Percentiles rank a stretch among this genome's conserved stretches.
These are phyloP conservation scores for Epinotia ramella DNA, from an alignment of 2,888 invertebrate genomes.

Conservation along the genomic window DNA sequence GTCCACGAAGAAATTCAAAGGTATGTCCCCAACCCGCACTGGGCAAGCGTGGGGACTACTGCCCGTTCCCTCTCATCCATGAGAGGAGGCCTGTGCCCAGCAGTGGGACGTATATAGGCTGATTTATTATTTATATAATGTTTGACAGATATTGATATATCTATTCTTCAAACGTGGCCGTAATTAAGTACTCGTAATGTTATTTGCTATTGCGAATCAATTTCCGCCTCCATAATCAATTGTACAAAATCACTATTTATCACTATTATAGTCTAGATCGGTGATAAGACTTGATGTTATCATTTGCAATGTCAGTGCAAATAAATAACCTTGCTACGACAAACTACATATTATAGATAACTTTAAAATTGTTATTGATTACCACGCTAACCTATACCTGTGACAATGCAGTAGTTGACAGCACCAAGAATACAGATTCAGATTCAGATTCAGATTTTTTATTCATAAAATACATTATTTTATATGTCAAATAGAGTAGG, in stretches of 20 bases:
- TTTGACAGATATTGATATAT: slow-evolving; percentile 7
- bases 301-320: slow-evolving; percentile 5
- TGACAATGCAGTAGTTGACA: background rate
- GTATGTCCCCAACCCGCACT: too few relatives aligned
- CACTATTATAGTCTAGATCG: slow-evolving; percentile 22
- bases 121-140: too few relatives aligned
- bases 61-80: too few relatives aligned
- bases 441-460: too few relatives aligned
- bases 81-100: too few relatives aligned
- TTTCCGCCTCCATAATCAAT: slow-evolving; percentile 1
- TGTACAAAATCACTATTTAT: slow-evolving; percentile 7
- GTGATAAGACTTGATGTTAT: slow-evolving; percentile 11
- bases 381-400: background rate
- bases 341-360: slow-evolving; percentile 5
- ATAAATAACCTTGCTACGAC: slow-evolving; percentile 12
- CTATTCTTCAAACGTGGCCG: background rate
- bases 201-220: background rate
- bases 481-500: too few relatives aligned
- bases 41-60: too few relatives aligned
- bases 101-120: too few relatives aligned
- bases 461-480: too few relatives aligned
- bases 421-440: too few relatives aligned
- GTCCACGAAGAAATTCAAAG: too few relatives aligned
- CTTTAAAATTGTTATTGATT: slow-evolving; percentile 17
- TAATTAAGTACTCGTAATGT: too few relatives aligned